Conservation (phyloP, 1,140 invertebrate genomes). For the Chrysopa pallens region DNA sequence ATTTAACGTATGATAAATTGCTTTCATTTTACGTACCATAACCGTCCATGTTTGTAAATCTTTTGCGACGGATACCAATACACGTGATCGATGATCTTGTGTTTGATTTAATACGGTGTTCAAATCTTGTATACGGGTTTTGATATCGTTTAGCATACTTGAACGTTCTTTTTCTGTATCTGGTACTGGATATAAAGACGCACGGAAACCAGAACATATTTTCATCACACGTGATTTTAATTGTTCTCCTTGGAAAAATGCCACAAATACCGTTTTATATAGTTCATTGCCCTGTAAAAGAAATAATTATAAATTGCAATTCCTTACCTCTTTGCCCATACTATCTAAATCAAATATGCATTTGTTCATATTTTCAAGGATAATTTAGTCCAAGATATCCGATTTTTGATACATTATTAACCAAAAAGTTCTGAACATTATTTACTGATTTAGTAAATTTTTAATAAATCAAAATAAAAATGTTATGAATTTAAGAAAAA, state of each 20-base stretch:
- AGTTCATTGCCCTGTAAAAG: conserved; percentile 72
- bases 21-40: conserved; percentile 87
- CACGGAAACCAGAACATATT: conserved; percentile 93
- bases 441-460: too few species aligned
- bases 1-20: conserved; percentile 78
- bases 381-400: too few species aligned
- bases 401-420: too few species aligned
- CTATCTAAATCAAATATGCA: too few species aligned
- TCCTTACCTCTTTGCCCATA: too few species aligned
- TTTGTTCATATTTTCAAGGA: too few species aligned
- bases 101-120: conserved; percentile 89
- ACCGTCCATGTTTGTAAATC: conserved; percentile 90
- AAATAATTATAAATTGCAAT: too few species aligned
- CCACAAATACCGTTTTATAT: conserved; percentile 92
- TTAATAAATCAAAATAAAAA: too few species aligned
- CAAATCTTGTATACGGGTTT: conserved; percentile 87
- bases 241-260: conserved; percentile 99
- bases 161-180: conserved; percentile 75
- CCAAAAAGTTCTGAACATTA: too few species aligned
- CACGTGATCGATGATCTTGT: conserved; percentile 85
- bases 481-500: too few species aligned
- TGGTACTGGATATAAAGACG: conserved; percentile 91
- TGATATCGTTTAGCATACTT: conserved; percentile 88
- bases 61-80: conserved; percentile 82
- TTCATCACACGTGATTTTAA: conserved; percentile 92